Base-by-base conservation (phyloP, 2,888 invertebrate species). In the Microdon myrmicae region DNA sequence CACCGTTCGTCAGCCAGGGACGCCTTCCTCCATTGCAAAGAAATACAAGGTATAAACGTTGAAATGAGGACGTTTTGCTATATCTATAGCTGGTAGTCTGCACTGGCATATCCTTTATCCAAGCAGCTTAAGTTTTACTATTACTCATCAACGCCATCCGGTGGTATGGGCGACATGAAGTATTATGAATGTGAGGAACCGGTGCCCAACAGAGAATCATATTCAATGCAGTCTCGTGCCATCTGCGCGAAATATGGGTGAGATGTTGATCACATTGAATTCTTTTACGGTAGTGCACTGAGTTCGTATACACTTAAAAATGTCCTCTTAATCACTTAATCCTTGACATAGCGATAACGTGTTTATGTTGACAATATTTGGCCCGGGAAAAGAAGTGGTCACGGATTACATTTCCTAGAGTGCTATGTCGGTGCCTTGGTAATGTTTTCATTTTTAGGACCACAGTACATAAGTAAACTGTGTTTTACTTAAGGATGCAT, bases 251-350 rank as follows among this genome's bases (percentile, higher is more conserved):
- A 55, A 44, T 47, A 60, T 54, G 47, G 44, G 38, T 32, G 17
- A 16, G 38, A 58, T 49, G 55, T 45, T 41, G 35, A n/a, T n/a
- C n/a, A n/a, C n/a, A n/a, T n/a, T 35, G 31, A 25, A 44, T 49
- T 37, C 43, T 38, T 43, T 58, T 58, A 29, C 19, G 22, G 26
- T 31, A 31, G 47, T 28, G 48, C 49, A 45, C 39, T 26, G 35
- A 61, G 26, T 51, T 56, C 56, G 61, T 61, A 56, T 56, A 37
- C 45, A 61, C 61, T 61, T 41, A 51, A 51, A 49, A 35, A 31
- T 14, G 25, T 10, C 38, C 35, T 17, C 56, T 56, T 56, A 45
- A 51, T 56, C 61, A 56, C 51, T 51, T 61, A 61, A 56, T 56
- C 51, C 56, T 51, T 49, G 41, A 13, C 39, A 49, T 56, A 44